Evolutionary conservation across 1,140 invertebrate species (phyloP), one percentile per base, ranked within the genome.

Genomic region (Penaeus vannamei): DNA sequence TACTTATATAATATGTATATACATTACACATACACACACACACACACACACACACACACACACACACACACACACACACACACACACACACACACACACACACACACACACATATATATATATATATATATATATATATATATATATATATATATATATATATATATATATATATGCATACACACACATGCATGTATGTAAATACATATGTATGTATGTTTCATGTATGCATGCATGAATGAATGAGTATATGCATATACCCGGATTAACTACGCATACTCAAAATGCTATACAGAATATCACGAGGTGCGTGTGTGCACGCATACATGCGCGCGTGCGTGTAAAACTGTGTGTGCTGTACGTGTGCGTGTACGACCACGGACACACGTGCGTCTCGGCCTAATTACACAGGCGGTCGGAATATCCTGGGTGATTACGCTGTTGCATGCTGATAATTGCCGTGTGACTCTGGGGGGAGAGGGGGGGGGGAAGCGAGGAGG

Each of bases 401-500:
- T 80, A 53, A 72, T 72, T 72, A 72, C 66, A 72, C 66, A 26
- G 32, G 66, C 66, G 66, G 66, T 32, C 32, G n/a, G 66, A 72
- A 72, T 72, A 72, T 72, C 66, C 66, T 23, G 10, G 66, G 22
- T 72, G 66, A 72, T 72, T 72, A 72, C 66, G n/a, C 32, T 72
- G 66, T 72, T 72, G 66, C 66, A 72, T 72, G 66, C 66, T 72
- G 66, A 72, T 72, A 72, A 72, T 72, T 72, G 66, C 66, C n/a
- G 66, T 72, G 66, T 72, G 66, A 72, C 66, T 72, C n/a, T 72
- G 32, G n/a, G 66, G 14, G 22, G 1, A 22, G 66, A 19, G 4
- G n/a, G 17, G 22, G 32, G 7, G 17, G 17, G 12, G 12, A 23
- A 19, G 32, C 1, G 23, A 2, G 1, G 32, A 8, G 14, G 12